Base-by-base conservation (phyloP, 2,113 vertebrate genomes). In the Prochilodus magdalenae region DNA sequence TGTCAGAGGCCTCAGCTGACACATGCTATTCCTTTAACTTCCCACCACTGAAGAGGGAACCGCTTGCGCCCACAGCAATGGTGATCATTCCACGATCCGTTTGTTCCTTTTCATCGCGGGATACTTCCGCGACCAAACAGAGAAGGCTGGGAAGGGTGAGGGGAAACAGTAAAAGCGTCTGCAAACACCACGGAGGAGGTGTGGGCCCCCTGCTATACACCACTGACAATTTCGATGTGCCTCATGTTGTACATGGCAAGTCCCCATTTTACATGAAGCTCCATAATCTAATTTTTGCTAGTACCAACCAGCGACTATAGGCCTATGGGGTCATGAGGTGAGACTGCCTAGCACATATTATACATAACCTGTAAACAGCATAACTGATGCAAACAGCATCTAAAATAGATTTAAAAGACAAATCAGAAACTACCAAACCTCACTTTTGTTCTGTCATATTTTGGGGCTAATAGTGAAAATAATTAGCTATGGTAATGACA, bases 51-150 rank as follows among this genome's bases (percentile, higher is more conserved):
- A 27, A 16, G 20, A 81, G 30, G n/a, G 74, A n/a, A 77, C 75
- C 77, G 65, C 85, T n/a, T 62, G 67, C 4, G 40, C n/a, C 71
- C 69, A 74, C 81, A 86, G 44, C 30, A n/a, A n/a, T 76, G 71
- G 82, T 86, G 85, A 84, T n/a, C 85, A 84, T 86, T n/a, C n/a
- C 78, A 84, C 72, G 53, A 76, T 65, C 78, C 33, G 44, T 81
- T 78, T 71, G n/a, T 81, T 78, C 82, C 81, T 84, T 81, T 86
- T 86, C 85, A n/a, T n/a, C 85, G 84, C 82, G 85, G 85, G 85
- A 86, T 81, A 86, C n/a, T n/a, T 86, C 85, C 85, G 82, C 69
- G 53, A n/a, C 82, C 82, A 78, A 86, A 84, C 85, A 83, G 66
- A 75, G 76, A 85, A n/a, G 80, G 62, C 67, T 77, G 81, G 69